Base-by-base conservation (phyloP, 2,797 vertebrate genomes). In the Naso thynnoides region DNA sequence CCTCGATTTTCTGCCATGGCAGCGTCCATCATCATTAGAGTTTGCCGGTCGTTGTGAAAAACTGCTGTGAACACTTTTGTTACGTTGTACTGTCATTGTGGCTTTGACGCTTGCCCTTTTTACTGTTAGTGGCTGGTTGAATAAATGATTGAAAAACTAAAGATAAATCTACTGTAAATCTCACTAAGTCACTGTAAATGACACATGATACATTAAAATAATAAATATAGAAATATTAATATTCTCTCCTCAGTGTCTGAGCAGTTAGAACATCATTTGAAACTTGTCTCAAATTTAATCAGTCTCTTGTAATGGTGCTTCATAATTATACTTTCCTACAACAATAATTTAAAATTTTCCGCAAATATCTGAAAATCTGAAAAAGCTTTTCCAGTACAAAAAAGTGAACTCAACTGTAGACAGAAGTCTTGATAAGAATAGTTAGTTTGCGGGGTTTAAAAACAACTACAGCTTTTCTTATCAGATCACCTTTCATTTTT, bases 11-110 rank as follows among this genome's bases (percentile, higher is more conserved):
- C 72, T 71, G 42, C 61, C 2, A 72, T 84, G 54, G 82, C 79
- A 18, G 85, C 81, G 44, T 91, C 89, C 83, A 77, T 92, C 91
- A 92, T 92, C 90, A 84, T 92, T 89, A 91, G 81, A 86, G 41
- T 50, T 82, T 23, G 31, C 23, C 73, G 29, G 61, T 77, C 63
- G 36, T 55, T 57, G 78, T 64, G 68, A 76, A 74, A 64, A 73
- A 57, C 27, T 9, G 41, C 57, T 0, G 61, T 47, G 54, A 78
- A 70, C 38, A 24, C 49, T 68, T 86, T 70, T 81, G 74, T 83
- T 31, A 45, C 21, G 72, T 41, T 16, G 2, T 27, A 70, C 73
- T 59, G 83, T 89, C 57, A 9, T 56, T 2, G 49, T 13, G 52
- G 65, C 77, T 85, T 84, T 87, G 84, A 85, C 81, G 72, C 24